A percentile compares a stretch with the other conserved stretches of the same genome.
These are phyloP conservation scores for Neostethus bicornis DNA, from an alignment of 2,797 vertebrate genomes.

Conservation along the genomic window DNA sequence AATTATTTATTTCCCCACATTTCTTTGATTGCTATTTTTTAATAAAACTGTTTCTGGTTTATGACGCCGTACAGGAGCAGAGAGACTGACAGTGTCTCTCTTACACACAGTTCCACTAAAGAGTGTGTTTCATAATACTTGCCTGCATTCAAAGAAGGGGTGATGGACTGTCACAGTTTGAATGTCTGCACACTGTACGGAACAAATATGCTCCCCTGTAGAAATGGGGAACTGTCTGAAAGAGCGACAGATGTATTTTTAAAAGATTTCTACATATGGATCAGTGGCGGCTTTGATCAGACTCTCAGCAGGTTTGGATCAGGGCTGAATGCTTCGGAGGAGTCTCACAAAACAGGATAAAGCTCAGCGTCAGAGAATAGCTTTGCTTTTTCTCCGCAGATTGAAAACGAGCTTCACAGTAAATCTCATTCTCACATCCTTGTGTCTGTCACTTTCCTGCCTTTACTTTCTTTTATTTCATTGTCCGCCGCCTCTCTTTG, in stretches of 20 bases:
- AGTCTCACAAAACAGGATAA: conserved; percentile 71
- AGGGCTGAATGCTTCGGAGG: conserved; percentile 52
- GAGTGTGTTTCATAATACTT: conserved; percentile 37
- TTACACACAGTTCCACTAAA: conserved; percentile 26
- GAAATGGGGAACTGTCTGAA: conserved; percentile 34
- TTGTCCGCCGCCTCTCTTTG: conserved; percentile 38
- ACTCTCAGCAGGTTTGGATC: conserved; percentile 68
- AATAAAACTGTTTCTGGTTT: conserved; percentile 42
- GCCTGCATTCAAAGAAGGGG: not conserved
- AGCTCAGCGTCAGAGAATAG: conserved; percentile 65
- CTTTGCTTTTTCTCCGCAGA: conserved; percentile 68
- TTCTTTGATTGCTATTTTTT: conserved; percentile 36
- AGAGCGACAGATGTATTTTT: conserved; percentile 65
- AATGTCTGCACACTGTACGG: conserved; percentile 20
- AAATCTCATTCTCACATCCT: conserved; percentile 61
- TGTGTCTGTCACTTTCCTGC: conserved; percentile 52
- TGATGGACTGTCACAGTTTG: conserved; percentile 39
- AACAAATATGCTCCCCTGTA: conserved; percentile 39
- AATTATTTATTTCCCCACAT: conserved; percentile 14
- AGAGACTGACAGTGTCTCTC: conserved; percentile 23
- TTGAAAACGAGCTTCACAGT: conserved; percentile 59
- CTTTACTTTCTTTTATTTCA: conserved; percentile 42
- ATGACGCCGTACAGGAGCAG: conserved; percentile 12
- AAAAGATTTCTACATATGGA: conserved; percentile 54
- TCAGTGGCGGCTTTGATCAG: conserved; percentile 64